Conservation (phyloP, 2,888 invertebrate species). For the Tachina lurida region DNA sequence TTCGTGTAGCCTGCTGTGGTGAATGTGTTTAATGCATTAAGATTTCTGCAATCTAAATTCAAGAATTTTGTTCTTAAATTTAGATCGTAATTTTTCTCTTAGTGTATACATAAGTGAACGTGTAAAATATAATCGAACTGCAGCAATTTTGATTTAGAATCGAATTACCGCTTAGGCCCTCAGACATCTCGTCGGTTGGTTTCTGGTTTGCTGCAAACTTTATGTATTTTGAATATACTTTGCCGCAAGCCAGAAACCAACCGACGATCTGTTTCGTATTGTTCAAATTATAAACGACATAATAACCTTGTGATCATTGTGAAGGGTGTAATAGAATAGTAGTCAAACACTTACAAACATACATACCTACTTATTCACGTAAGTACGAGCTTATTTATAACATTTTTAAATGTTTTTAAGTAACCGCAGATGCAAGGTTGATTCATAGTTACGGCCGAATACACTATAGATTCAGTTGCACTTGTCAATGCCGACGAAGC, state of each 20-base stretch:
- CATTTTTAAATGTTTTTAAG: constrained; percentile 25
- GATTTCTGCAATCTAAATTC: too few relatives aligned
- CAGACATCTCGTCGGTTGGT: too few relatives aligned
- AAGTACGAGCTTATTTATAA: neutral
- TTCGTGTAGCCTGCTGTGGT: too few relatives aligned
- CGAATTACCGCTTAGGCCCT: neutral
- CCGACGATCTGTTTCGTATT: neutral
- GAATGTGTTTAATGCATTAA: too few relatives aligned
- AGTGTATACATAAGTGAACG: neutral
- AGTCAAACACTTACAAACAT: neutral
- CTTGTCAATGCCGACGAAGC: constrained; percentile 68
- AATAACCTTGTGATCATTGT: neutral
- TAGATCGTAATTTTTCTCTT: too few relatives aligned
- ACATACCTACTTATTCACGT: neutral
- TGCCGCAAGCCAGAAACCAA: too few relatives aligned
- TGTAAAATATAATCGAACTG: neutral
- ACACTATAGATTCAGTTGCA: constrained; percentile 64
- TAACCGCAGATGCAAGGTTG: constrained; percentile 70
- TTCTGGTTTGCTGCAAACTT: too few relatives aligned
- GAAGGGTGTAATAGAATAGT: constrained; percentile 21
- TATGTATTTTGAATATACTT: too few relatives aligned
- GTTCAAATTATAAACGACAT: neutral
- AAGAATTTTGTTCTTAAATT: too few relatives aligned
- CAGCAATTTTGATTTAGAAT: neutral
- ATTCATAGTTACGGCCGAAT: constrained; percentile 70